Conservation (phyloP, 2,797 vertebrate genomes). For the Otolemur crassicaudatus region DNA sequence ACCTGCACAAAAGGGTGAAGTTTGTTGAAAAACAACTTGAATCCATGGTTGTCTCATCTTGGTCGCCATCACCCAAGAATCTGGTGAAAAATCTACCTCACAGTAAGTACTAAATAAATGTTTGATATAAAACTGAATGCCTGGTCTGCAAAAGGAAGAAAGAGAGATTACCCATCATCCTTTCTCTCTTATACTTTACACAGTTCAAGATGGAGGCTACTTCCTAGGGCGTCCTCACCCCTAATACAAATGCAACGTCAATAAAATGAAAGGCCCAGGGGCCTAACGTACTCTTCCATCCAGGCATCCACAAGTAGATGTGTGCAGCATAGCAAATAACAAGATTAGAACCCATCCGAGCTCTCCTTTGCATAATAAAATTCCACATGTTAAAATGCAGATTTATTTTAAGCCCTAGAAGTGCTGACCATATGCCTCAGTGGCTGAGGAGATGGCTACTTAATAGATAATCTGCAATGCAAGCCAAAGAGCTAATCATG, state of each 20-base stretch:
- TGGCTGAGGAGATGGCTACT: slow-evolving; percentile 70
- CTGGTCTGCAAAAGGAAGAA: not conserved
- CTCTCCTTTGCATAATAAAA: slow-evolving; percentile 79
- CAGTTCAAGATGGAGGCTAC: not conserved
- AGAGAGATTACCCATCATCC: not conserved
- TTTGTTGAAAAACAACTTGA: not conserved
- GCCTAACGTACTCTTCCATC: not conserved
- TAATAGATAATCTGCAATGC: slow-evolving; percentile 75
- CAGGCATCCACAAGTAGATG: slow-evolving; percentile 49
- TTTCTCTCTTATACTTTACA: not conserved
- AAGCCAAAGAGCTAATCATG: slow-evolving; percentile 73
- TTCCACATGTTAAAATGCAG: slow-evolving; percentile 76
- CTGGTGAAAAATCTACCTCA: not conserved
- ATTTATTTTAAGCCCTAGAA: slow-evolving; percentile 79
- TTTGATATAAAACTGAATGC: not conserved
- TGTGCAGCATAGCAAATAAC: slow-evolving; percentile 64
- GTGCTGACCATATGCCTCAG: slow-evolving; percentile 78
- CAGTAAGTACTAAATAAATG: not conserved
- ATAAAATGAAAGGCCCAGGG: not conserved
- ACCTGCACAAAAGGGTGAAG: not conserved
- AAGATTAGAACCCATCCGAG: slow-evolving; percentile 31
- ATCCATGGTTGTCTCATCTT: not conserved
- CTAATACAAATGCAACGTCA: not conserved
- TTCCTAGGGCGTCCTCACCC: not conserved
- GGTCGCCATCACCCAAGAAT: not conserved